Conservation (phyloP, 2,888 invertebrate species). For the Gastracanthus pulcherrimus region DNA sequence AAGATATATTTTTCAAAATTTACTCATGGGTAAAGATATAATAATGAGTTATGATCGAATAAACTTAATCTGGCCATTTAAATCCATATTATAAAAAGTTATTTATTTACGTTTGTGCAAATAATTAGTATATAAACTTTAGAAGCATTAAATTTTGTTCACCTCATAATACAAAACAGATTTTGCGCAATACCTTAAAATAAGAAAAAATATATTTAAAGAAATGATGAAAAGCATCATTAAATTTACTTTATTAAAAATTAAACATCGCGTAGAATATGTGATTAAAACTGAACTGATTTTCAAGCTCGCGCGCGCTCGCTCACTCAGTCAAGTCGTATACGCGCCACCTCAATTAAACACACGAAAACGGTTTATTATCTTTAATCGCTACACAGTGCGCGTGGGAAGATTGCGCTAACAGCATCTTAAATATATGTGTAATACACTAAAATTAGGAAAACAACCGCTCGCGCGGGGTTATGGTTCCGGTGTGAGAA, state of each 20-base stretch:
- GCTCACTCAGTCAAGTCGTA: no score
- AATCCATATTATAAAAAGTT: no score
- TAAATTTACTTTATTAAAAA: not conserved
- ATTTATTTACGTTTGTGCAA: no score
- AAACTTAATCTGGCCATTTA: no score
- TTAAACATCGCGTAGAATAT: not conserved
- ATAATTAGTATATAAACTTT: no score
- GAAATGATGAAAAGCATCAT: not conserved
- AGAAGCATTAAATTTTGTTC: no score
- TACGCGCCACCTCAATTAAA: constrained; percentile 40
- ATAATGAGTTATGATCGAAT: no score
- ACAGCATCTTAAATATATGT: constrained; percentile 32
- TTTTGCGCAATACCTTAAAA: no score
- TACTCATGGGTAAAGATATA: no score
- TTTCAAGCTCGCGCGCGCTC: constrained; percentile 16
- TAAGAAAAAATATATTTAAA: no score
- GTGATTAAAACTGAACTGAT: constrained; percentile 21
- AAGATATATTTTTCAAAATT: no score
- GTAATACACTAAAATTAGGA: constrained; percentile 51
- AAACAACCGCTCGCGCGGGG: constrained; percentile 28
- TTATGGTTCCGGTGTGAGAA: constrained; percentile 42
- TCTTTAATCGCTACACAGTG: constrained; percentile 36
- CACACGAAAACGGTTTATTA: constrained; percentile 55
- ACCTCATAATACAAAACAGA: not conserved
- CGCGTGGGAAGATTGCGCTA: constrained; percentile 56